phyloP scores from a whole-genome alignment of 1,140 invertebrate species.

The Amphibalanus amphitrite region DNA sequence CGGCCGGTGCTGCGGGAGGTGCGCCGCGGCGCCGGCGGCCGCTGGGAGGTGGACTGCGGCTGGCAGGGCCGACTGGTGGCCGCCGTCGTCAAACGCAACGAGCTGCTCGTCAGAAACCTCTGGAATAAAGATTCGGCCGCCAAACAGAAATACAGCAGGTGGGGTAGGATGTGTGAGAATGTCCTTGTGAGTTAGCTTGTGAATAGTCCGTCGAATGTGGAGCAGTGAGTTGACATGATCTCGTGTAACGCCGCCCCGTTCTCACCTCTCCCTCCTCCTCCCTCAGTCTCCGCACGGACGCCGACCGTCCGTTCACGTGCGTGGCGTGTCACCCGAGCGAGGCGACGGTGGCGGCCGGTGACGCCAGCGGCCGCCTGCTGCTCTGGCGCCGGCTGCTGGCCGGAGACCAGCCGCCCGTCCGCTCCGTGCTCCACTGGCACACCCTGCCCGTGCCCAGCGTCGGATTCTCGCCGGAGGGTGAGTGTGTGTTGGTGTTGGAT shows the following conservation, averaged over 20 bases:
- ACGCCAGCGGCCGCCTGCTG: conserved; percentile 43
- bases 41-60: neutral
- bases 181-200: too few relatives aligned
- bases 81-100: neutral
- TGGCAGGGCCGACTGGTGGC: neutral
- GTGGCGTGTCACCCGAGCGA: conserved; percentile 49
- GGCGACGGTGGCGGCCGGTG: conserved; percentile 47
- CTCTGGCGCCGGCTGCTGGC: conserved; percentile 41
- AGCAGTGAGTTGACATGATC: too few relatives aligned
- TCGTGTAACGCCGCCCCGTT: too few relatives aligned
- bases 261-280: too few relatives aligned
- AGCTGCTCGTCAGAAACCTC: neutral
- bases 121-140: neutral
- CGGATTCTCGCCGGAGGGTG: conserved; percentile 46
- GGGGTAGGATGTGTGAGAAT: too few relatives aligned
- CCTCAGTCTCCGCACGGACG: neutral
- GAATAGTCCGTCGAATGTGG: too few relatives aligned
- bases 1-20: neutral
- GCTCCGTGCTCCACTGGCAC: conserved; percentile 59
- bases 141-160: neutral
- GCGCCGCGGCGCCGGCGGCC: too few relatives aligned
- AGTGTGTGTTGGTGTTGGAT: too few relatives aligned
- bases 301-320: conserved; percentile 37
- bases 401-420: conserved; percentile 22
- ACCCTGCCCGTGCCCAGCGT: conserved; percentile 48